Conservation (phyloP, 2,888 invertebrate species). For the Tenthredo distinguenda region DNA sequence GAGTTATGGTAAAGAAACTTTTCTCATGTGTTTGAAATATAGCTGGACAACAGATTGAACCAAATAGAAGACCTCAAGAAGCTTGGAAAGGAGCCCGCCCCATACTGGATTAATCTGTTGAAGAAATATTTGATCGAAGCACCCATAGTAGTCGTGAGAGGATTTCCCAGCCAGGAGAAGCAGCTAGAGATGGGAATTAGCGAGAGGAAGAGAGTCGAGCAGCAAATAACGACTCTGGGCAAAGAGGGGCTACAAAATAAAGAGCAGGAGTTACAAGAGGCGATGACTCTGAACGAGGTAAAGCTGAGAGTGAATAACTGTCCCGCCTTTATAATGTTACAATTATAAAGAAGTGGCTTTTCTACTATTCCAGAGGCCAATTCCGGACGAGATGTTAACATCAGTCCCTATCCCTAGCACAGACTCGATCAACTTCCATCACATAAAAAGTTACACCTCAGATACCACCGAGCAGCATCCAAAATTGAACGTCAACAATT, state of each 20-base stretch:
- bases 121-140: slow-evolving; percentile 85
- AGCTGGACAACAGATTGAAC: slow-evolving; percentile 87
- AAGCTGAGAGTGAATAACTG: slow-evolving; percentile 16
- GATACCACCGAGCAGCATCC: slow-evolving; percentile 78
- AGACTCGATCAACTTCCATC: slow-evolving; percentile 86
- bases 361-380: slow-evolving; percentile 80
- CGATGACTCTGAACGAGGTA: slow-evolving; percentile 89
- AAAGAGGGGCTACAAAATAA: slow-evolving; percentile 85
- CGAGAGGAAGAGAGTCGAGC: slow-evolving; percentile 86
- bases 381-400: slow-evolving; percentile 86
- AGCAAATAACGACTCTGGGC: slow-evolving; percentile 84
- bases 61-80: slow-evolving; percentile 82
- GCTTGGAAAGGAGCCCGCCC: slow-evolving; percentile 82
- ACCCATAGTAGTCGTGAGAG: slow-evolving; percentile 83
- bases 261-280: slow-evolving; percentile 82
- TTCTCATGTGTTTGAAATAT: slow-evolving; percentile 46
- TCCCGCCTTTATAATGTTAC: background rate
- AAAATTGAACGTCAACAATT: slow-evolving; percentile 81
- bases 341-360: slow-evolving; percentile 21
- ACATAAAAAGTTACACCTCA: slow-evolving; percentile 79
- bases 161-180: slow-evolving; percentile 83
- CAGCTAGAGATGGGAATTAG: slow-evolving; percentile 85
- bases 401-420: slow-evolving; percentile 89
- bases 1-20: slow-evolving; percentile 17
- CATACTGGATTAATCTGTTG: slow-evolving; percentile 88